Evolutionary conservation across 2,797 vertebrate species (phyloP).

Genomic region (Lacerta agilis): DNA sequence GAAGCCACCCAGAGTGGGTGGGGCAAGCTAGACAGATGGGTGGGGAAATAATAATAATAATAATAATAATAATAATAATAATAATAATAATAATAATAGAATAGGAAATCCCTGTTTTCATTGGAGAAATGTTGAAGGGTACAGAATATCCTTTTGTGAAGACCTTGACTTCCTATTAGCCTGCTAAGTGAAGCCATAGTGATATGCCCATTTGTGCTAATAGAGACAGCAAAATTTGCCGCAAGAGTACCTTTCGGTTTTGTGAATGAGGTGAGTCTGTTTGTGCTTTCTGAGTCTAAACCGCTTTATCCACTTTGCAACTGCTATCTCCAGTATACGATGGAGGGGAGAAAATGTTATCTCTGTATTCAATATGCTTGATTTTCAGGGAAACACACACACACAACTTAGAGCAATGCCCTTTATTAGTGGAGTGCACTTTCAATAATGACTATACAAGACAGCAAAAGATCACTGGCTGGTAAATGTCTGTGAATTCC

Average conservation of each 20-base stretch:
- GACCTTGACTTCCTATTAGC: neutral
- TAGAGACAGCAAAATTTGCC: neutral
- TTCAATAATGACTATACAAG: constrained; percentile 29
- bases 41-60: too few relatives aligned
- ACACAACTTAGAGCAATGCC: constrained; percentile 36
- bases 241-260: neutral
- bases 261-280: neutral
- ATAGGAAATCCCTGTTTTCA: too few relatives aligned
- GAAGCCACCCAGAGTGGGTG: too few relatives aligned
- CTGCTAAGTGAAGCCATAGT: neutral
- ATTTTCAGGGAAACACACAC: constrained; percentile 8
- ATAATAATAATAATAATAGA: too few relatives aligned
- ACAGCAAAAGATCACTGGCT: constrained; percentile 43
- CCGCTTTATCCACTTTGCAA: constrained; percentile 21
- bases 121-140: too few relatives aligned
- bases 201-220: neutral
- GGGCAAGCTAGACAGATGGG: too few relatives aligned
- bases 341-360: constrained; percentile 33
- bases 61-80: too few relatives aligned
- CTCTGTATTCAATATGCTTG: constrained; percentile 32
- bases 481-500: constrained; percentile 49
- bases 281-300: constrained; percentile 12
- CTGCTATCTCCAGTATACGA: constrained; percentile 14
- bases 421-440: constrained; percentile 43
- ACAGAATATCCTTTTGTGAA: neutral